Base-by-base conservation (phyloP, 2,888 invertebrate genomes). In the Mongoloraphidia duomilia region DNA sequence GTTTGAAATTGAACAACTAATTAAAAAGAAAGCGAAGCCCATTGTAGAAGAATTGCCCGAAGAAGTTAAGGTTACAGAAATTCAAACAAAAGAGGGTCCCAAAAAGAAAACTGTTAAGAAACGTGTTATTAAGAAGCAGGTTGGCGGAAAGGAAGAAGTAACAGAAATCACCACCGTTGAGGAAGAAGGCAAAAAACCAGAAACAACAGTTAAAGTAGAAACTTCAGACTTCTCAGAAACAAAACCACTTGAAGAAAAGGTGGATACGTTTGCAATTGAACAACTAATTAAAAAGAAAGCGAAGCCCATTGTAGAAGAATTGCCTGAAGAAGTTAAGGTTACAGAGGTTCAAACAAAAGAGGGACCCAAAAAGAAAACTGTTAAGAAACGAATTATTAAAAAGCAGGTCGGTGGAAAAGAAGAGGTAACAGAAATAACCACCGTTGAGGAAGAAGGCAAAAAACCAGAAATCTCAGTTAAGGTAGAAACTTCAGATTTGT, bases 221-320 rank as follows among this genome's bases (percentile, higher is more conserved):
- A 62, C 63, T 43, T 57, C 66, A 53, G 55, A 63, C 50, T 56
- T 53, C 8, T 61, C 57, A n/a, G 60, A 65, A 9, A 53, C 57
- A 1, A 65, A 66, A 50, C 55, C 62, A 8, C 56, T 57, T 3
- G 51, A 53, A 54, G 54, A 50, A 47, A 4, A 12, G 12, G 36
- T 40, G 49, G 17, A 43, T 34, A 47, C 51, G 48, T 39, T 52
- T 44, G 56, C 54, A 54, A 17, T 57, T 41, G 54, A 45, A 9
- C 45, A 12, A 8, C 8, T 26, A 26, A 56, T 61, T 26, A 57
- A 56, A 38, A 58, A 60, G 11, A 66, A 66, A 52, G 71, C 71
- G 17, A 69, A 74, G 54, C 62, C 76, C 2, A 71, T 77, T 0
- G 76, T 78, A 59, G 72, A 73, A 60, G 72, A 71, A 63, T 61